Evolutionary conservation across 1,140 invertebrate genomes (phyloP).

Genomic region (Drosophila watanabei): DNA sequence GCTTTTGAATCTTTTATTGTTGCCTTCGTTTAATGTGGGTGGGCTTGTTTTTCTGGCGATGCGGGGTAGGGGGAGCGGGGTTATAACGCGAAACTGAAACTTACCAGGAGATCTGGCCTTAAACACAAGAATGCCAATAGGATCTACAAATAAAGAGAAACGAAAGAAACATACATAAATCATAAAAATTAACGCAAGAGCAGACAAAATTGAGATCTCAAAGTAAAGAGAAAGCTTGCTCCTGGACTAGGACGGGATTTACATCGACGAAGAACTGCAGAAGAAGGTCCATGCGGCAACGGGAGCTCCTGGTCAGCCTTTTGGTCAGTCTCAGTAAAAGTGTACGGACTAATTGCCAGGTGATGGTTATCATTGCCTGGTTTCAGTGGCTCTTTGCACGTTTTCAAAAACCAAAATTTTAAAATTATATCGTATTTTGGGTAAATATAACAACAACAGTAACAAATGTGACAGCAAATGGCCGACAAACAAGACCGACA

Average conservation of each 20-base stretch:
- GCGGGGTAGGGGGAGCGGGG: constrained; percentile 27
- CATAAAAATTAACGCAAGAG: constrained; percentile 74
- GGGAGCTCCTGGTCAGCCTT: constrained; percentile 39
- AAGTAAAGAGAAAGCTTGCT: not conserved
- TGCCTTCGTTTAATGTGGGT: constrained; percentile 20
- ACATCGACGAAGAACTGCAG: constrained; percentile 58
- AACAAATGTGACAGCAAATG: constrained; percentile 51
- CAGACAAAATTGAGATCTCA: constrained; percentile 2
- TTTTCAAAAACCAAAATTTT: constrained; percentile 55
- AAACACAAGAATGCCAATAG: constrained; percentile 90
- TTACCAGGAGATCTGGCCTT: constrained; percentile 90
- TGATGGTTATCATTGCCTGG: constrained; percentile 34
- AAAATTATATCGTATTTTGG: constrained; percentile 26
- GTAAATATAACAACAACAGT: constrained; percentile 41
- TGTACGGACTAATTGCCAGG: constrained; percentile 25
- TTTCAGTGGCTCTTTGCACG: constrained; percentile 19
- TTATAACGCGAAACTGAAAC: constrained; percentile 84
- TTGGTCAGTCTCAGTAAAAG: constrained; percentile 41
- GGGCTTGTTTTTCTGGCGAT: constrained; percentile 1
- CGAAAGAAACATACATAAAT: constrained; percentile 83
- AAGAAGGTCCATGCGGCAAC: constrained; percentile 54
- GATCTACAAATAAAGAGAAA: constrained; percentile 87
- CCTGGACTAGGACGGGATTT: constrained; percentile 15
- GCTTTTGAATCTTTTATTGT: constrained; percentile 9
- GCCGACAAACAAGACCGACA: constrained; percentile 12